Conservation (phyloP, 2,797 vertebrate genomes). For the Gambelia wislizenii region DNA sequence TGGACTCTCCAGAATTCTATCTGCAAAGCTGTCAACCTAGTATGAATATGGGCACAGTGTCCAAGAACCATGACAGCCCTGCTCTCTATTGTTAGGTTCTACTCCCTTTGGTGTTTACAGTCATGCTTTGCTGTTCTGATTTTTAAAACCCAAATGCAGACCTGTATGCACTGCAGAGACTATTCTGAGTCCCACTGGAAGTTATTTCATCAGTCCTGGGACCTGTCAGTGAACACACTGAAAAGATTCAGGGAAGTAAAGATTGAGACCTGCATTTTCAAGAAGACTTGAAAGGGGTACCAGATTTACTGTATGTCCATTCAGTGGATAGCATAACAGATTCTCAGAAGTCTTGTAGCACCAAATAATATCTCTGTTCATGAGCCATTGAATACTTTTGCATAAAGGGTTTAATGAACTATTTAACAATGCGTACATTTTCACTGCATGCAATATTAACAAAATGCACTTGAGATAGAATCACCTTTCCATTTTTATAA, state of each 20-base stretch:
- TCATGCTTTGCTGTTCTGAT: constrained; percentile 1
- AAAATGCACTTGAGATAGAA: not conserved
- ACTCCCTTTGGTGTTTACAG: constrained; percentile 12
- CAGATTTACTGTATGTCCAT: not conserved
- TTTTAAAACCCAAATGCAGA: not conserved
- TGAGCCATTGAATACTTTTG: not conserved
- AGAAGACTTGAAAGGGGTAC: not conserved
- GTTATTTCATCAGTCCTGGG: fast-evolving
- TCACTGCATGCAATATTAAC: not conserved
- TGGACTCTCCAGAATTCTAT: not conserved
- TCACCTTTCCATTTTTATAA: not conserved
- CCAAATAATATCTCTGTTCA: constrained; percentile 13
- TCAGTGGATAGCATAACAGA: not conserved
- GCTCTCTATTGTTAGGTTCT: constrained; percentile 11
- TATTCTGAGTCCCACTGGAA: not conserved
- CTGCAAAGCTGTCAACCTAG: not conserved
- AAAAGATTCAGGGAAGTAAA: not conserved
- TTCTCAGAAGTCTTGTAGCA: not conserved
- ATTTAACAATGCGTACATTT: constrained; percentile 15
- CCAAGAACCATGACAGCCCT: constrained; percentile 14
- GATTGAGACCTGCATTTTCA: not conserved
- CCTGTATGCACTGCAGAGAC: not conserved
- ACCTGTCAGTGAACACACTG: fast-evolving
- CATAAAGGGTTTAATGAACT: constrained; percentile 17
- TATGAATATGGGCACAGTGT: not conserved